A percentile compares a stretch with the other conserved stretches of the same genome.
phyloP scores from a whole-genome alignment of 1,140 invertebrate species.

The Drosophila lini region DNA sequence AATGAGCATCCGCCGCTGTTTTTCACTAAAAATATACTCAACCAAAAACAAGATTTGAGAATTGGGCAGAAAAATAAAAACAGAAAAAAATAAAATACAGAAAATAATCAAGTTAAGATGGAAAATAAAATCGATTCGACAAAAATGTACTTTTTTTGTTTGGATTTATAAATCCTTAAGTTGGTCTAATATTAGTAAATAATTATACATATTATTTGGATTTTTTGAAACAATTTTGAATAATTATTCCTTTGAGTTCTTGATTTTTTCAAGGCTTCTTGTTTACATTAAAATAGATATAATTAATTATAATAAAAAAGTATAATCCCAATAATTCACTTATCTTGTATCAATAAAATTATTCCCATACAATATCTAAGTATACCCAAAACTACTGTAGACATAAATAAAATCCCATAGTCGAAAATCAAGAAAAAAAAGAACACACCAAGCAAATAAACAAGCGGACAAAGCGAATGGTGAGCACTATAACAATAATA shows the following conservation, averaged over 20 bases:
- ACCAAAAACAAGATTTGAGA: conserved; percentile 7
- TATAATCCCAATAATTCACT: background rate
- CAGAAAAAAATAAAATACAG: conserved; percentile 8
- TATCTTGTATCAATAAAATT: no score
- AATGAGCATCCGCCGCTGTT: conserved; percentile 38
- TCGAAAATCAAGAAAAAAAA: conserved; percentile 12
- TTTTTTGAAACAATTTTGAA: background rate
- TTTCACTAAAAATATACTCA: conserved; percentile 42
- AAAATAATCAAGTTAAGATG: conserved; percentile 10
- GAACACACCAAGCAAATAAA: conserved; percentile 39
- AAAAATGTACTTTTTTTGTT: conserved; percentile 3
- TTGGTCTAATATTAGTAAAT: background rate
- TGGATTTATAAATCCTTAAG: background rate
- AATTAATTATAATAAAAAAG: background rate
- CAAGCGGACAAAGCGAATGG: conserved; percentile 34
- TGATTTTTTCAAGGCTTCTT: no score
- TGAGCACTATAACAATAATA: conserved; percentile 45
- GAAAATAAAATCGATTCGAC: background rate
- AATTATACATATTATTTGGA: background rate
- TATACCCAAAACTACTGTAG: conserved; percentile 2
- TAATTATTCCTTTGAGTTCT: background rate
- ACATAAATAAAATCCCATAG: conserved; percentile 33
- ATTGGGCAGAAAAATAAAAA: conserved; percentile 9
- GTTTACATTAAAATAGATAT: no score
- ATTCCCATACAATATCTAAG: background rate